Evolutionary conservation across 2,797 vertebrate species (phyloP).

Genomic region (Sebastes paucispinis): DNA sequence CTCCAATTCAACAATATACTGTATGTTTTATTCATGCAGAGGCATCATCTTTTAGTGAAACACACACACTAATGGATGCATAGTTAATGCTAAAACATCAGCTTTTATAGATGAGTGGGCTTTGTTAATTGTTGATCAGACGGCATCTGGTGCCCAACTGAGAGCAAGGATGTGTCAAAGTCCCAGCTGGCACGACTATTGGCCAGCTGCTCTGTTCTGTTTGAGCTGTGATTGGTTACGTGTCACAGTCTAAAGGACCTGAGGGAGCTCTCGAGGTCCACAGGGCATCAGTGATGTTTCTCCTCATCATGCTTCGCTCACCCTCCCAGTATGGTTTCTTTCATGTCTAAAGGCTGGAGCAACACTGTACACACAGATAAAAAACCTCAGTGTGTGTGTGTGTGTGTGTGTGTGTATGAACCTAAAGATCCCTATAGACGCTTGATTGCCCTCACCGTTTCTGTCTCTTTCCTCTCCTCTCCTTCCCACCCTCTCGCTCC

Average conservation of each 20-base stretch:
- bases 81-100: constrained; percentile 37
- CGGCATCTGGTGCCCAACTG: constrained; percentile 48
- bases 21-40: constrained; percentile 16
- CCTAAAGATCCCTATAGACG: constrained; percentile 3
- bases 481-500: background rate
- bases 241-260: constrained; percentile 27
- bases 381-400: background rate
- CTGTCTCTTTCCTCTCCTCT: background rate
- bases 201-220: constrained; percentile 49
- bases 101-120: constrained; percentile 34
- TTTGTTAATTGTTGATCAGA: constrained; percentile 64
- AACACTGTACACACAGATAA: background rate
- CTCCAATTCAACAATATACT: background rate
- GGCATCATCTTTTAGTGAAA: background rate
- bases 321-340: constrained; percentile 4
- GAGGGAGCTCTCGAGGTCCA: constrained; percentile 28
- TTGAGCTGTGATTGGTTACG: constrained; percentile 61
- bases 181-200: constrained; percentile 52
- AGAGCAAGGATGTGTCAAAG: constrained; percentile 34
- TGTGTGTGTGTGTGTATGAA: background rate
- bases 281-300: constrained; percentile 13
- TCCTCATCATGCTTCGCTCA: constrained; percentile 2
- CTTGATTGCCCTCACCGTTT: background rate
- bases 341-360: background rate
- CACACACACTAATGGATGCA: constrained; percentile 1